phyloP scores from a whole-genome alignment of 2,113 vertebrate species.

The Castor canadensis region DNA sequence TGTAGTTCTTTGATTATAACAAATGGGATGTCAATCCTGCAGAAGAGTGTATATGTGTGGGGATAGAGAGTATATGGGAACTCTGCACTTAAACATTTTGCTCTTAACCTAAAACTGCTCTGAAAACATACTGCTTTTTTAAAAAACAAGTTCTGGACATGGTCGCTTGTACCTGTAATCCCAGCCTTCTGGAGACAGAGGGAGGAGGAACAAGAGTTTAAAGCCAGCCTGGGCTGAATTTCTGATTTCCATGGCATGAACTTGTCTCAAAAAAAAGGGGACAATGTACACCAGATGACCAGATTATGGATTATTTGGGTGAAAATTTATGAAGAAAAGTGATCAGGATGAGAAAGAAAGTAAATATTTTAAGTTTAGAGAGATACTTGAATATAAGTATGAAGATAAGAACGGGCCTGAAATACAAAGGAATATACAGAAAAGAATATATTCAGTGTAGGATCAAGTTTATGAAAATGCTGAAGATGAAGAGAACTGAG shows the following conservation, averaged over 20 bases:
- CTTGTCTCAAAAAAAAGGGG: too few relatives aligned
- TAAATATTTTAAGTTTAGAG: background rate
- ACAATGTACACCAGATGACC: background rate
- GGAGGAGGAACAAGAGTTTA: too few relatives aligned
- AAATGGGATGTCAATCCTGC: too few relatives aligned
- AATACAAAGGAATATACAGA: background rate
- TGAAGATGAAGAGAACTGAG: background rate
- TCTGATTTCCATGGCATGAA: too few relatives aligned
- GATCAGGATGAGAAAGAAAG: background rate
- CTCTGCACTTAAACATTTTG: background rate
- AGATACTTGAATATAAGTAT: background rate
- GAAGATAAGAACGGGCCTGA: background rate
- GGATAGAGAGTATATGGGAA: background rate
- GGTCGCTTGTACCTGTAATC: too few relatives aligned
- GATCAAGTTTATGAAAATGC: background rate
- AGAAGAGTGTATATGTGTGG: background rate
- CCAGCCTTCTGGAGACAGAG: too few relatives aligned
- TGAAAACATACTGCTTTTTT: background rate
- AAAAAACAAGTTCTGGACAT: background rate
- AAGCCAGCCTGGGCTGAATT: too few relatives aligned
- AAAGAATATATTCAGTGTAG: background rate
- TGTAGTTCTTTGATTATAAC: rapidly evolving
- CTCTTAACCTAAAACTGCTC: background rate
- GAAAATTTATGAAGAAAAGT: background rate
- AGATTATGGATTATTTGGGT: background rate